A percentile compares a stretch with the other conserved stretches of the same genome.
Conservation (phyloP, 2,797 vertebrate species). For the Rhabdomys pumilio region DNA sequence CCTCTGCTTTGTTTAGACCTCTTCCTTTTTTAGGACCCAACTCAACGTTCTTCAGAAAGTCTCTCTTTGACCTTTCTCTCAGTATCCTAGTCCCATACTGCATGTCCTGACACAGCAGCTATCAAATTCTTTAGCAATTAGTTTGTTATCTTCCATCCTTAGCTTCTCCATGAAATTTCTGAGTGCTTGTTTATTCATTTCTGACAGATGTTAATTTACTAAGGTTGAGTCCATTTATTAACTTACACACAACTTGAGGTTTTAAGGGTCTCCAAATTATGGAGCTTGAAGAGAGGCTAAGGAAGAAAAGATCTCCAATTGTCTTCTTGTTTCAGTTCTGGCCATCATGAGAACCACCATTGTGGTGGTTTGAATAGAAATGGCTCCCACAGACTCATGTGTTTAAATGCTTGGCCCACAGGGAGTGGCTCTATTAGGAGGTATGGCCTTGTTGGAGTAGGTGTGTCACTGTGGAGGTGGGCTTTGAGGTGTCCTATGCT, state of each 20-base stretch:
- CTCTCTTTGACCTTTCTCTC: background rate
- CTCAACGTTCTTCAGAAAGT: constrained; percentile 32
- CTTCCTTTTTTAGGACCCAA: constrained; percentile 5
- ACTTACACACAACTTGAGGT: background rate
- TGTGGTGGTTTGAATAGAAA: background rate
- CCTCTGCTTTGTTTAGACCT: constrained; percentile 34
- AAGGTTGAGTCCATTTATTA: background rate
- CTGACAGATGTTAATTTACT: background rate
- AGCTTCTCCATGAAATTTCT: background rate
- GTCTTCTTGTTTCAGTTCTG: background rate
- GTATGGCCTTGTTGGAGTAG: background rate
- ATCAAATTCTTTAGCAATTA: background rate
- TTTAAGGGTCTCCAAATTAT: background rate
- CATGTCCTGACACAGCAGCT: background rate
- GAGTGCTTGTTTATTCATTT: background rate
- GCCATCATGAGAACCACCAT: background rate
- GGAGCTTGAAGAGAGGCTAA: background rate
- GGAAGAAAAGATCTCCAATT: background rate
- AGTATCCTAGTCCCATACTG: background rate
- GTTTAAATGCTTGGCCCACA: background rate
- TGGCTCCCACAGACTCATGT: background rate
- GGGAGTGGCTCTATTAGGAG: background rate
- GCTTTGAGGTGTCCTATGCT: background rate
- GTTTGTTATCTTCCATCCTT: background rate
- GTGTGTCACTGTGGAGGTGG: background rate